Percentiles rank a stretch among this genome's conserved stretches.
Evolutionary conservation across 2,888 invertebrate species (phyloP).

Genomic region (Troilus luridus): DNA sequence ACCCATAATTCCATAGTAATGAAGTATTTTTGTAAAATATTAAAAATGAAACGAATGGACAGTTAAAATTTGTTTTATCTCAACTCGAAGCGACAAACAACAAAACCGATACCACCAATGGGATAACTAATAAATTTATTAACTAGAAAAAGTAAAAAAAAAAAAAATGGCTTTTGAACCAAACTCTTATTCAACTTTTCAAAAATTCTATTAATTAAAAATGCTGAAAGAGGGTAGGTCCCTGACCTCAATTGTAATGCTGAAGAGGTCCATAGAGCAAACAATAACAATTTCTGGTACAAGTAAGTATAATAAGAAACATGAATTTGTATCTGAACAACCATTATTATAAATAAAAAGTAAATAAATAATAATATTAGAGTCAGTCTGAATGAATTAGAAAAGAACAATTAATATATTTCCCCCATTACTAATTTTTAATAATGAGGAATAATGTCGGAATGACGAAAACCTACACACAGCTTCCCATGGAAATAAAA

Average conservation of each 20-base stretch:
- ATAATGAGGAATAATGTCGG: background rate
- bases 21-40: no score
- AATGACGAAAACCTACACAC: constrained; percentile 21
- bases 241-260: background rate
- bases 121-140: background rate
- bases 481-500: background rate
- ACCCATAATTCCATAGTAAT: no score
- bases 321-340: background rate
- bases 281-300: background rate
- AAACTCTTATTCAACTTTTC: background rate
- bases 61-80: no score
- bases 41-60: no score
- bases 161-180: background rate
- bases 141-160: background rate
- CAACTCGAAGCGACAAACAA: no score
- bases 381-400: background rate
- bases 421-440: background rate
- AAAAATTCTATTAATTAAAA: no score
- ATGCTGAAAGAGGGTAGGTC: no score
- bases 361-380: background rate
- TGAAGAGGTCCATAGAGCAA: background rate
- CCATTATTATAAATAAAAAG: background rate
- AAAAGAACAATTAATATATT: background rate
- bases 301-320: background rate
- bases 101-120: no score